Base-by-base conservation (phyloP, 2,888 invertebrate species). In the Acrobasis consociella region DNA sequence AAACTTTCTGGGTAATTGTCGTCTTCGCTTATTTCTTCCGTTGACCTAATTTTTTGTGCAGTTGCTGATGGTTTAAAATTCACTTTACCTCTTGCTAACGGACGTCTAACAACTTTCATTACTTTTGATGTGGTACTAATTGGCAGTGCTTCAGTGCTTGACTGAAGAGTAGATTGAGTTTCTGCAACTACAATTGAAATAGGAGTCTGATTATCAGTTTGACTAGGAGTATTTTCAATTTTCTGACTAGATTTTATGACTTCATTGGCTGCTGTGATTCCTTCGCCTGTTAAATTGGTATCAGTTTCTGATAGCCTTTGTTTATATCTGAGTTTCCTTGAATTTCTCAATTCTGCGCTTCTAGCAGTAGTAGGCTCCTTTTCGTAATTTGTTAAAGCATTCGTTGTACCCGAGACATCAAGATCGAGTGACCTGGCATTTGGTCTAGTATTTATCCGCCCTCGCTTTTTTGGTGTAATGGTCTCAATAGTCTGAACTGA, bases 1-100 rank as follows among this genome's bases (percentile, higher is more conserved):
- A 94, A 95, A 74, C 93, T 93, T 74, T 93, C 94, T 16, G 95
- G 95, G 81, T 95, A 95, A 73, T 95, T 95, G 75, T 94, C 94
- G 69, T 95, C 94, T 67, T 93, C 94, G 50, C 89, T 86, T 64
- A 94, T 93, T 75, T 95, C 94, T 66, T 93, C 92, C 22, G 88
- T 79, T 39, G 76, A 71, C 66, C 80, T 82, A 46, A 64, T 62
- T 71, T 83, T 83, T 13, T 75, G 62, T 53, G 73, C 65, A 38
- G 75, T 70, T 31, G 66, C 75, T 42, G 77, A 66, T 42, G 84
- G 76, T 62, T 77, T 82, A 39, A 77, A 76, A 69, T 80, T 80
- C 52, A 69, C 69, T 69, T 82, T 87, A 1, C 81, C 74, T 69
- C 87, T 77, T 31, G 76, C 66, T 46, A 86, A 49, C 22, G 89